A percentile compares a stretch with the other conserved stretches of the same genome.
These are phyloP conservation scores for Drosophila mettleri DNA, from an alignment of 2,888 invertebrate genomes.

Conservation along the genomic window DNA sequence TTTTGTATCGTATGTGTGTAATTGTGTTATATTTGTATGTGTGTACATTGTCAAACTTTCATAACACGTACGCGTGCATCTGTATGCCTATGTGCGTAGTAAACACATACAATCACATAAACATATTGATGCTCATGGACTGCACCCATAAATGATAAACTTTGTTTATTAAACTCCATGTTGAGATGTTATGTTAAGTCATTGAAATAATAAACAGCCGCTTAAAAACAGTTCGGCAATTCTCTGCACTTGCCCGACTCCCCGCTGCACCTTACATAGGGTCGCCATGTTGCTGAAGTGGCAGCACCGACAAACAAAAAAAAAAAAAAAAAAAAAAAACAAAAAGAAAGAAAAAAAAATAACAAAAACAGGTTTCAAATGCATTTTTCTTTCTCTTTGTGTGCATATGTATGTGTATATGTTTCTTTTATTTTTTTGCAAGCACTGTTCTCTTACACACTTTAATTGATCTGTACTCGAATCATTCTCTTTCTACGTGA, in stretches of 20 bases:
- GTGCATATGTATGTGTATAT: neutral
- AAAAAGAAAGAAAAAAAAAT: constrained; percentile 6
- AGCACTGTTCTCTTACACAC: constrained; percentile 16
- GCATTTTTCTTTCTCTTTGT: constrained; percentile 46
- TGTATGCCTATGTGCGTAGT: constrained; percentile 52
- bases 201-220: constrained; percentile 11
- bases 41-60: constrained; percentile 80
- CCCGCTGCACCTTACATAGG: constrained; percentile 11
- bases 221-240: constrained; percentile 20
- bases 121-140: constrained; percentile 36
- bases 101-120: constrained; percentile 29
- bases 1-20: constrained; percentile 16
- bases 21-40: constrained; percentile 23
- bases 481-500: constrained; percentile 8
- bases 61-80: constrained; percentile 69
- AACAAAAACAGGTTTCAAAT: constrained; percentile 64
- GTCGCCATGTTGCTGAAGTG: constrained; percentile 76
- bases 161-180: constrained; percentile 62
- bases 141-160: constrained; percentile 57
- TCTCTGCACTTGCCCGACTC: constrained; percentile 37
- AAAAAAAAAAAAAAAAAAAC: neutral
- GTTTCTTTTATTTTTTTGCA: constrained; percentile 1
- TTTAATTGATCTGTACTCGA: constrained; percentile 11
- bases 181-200: constrained; percentile 10
- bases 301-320: constrained; percentile 45